Evolutionary conservation across 1,140 invertebrate genomes (phyloP).

Genomic region (Geopemphigus sp.): DNA sequence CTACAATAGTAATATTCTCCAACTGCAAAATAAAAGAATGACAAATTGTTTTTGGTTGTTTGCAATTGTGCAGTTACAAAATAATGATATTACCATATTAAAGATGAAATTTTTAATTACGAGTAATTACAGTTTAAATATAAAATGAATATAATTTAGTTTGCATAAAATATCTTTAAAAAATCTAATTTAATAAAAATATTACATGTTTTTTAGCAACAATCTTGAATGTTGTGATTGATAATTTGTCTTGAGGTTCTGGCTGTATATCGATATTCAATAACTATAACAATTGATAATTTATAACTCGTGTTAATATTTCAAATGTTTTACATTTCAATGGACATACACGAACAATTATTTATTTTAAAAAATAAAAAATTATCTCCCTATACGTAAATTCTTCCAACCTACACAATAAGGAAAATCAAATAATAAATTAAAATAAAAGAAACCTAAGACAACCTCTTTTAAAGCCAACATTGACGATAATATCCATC

Average conservation of each 20-base stretch:
- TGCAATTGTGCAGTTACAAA: no score
- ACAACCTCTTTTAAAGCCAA: no score
- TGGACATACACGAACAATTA: no score
- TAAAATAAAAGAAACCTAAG: no score
- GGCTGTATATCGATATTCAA: conserved; percentile 25
- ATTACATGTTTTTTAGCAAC: conserved; percentile 30
- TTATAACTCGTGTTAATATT: background rate
- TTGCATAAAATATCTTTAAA: background rate
- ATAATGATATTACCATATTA: no score
- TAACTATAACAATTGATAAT: conserved; percentile 18
- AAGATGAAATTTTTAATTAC: no score
- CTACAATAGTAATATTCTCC: conserved; percentile 1
- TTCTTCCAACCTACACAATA: no score
- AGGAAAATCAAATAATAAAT: no score
- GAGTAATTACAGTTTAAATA: background rate
- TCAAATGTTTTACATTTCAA: background rate
- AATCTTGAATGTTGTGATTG: background rate
- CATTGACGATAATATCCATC: no score
- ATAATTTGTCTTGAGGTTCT: conserved; percentile 30
- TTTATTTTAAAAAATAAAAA: no score
- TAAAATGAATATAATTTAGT: background rate
- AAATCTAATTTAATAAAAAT: background rate
- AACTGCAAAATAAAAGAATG: conserved; percentile 12
- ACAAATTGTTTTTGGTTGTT: no score
- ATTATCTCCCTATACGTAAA: no score